These are phyloP conservation scores for Manacus vitellinus DNA, from an alignment of 2,113 vertebrate genomes.

Conservation along the genomic window DNA sequence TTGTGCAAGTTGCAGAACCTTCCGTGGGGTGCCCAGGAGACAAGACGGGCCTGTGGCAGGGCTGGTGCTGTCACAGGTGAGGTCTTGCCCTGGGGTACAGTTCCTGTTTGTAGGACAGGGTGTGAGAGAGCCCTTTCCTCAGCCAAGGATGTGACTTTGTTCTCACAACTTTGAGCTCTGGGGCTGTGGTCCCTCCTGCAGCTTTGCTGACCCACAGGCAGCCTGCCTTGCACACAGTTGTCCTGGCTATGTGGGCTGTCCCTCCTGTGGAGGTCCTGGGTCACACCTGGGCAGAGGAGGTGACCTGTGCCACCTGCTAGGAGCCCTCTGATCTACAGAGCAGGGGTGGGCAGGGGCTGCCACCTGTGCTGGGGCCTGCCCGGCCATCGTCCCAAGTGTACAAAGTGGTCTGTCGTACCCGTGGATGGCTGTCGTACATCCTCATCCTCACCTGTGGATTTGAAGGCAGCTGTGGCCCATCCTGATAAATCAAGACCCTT, in stretches of 20 bases:
- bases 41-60: background rate
- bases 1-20: background rate
- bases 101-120: background rate
- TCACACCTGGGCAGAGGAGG: background rate
- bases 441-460: fast-evolving
- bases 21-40: fast-evolving
- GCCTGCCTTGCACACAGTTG: background rate
- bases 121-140: background rate
- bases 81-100: background rate
- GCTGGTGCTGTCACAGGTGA: background rate
- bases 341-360: fast-evolving
- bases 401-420: fast-evolving
- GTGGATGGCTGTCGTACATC: fast-evolving
- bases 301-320: fast-evolving
- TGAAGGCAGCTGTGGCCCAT: fast-evolving
- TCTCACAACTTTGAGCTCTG: background rate
- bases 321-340: background rate
- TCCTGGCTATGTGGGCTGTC: background rate
- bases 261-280: background rate
- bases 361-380: too few relatives aligned
- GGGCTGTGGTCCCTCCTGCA: background rate
- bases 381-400: fast-evolving
- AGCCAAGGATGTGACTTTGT: background rate
- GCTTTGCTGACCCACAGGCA: fast-evolving
- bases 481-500: fast-evolving